phyloP scores from a whole-genome alignment of 2,797 vertebrate species.

The Enteromius paludinosus region DNA sequence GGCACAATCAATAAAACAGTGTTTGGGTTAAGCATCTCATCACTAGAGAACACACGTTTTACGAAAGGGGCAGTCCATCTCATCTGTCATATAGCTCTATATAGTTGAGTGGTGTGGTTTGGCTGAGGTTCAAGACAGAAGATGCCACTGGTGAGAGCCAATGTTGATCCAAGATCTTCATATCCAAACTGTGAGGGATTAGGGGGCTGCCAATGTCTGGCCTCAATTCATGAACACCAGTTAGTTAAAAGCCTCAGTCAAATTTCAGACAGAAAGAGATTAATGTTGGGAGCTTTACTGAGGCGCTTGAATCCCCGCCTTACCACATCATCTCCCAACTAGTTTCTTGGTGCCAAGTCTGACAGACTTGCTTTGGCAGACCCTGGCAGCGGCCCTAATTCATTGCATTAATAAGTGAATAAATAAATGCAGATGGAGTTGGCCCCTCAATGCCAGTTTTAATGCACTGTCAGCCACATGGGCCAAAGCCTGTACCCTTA shows the following conservation, averaged over 20 bases:
- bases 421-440: conserved; percentile 74
- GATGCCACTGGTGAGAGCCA: conserved; percentile 53
- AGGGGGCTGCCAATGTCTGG: conserved; percentile 52
- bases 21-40: conserved; percentile 30
- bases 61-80: conserved; percentile 13
- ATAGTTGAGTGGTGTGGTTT: conserved; percentile 18
- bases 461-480: conserved; percentile 53
- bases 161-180: conserved; percentile 53
- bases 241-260: conserved; percentile 60
- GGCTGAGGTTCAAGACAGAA: conserved; percentile 15
- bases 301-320: conserved; percentile 28
- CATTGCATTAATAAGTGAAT: conserved; percentile 73
- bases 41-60: not conserved
- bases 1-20: conserved; percentile 34
- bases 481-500: conserved; percentile 22
- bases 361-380: conserved; percentile 62
- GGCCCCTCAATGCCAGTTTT: conserved; percentile 60
- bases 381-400: conserved; percentile 70
- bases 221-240: conserved; percentile 54
- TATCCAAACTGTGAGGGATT: conserved; percentile 50
- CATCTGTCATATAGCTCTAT: conserved; percentile 11
- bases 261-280: conserved; percentile 54
- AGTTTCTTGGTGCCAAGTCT: conserved; percentile 54
- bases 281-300: conserved; percentile 49
- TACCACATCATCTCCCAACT: conserved; percentile 37